Evolutionary conservation across 1,140 invertebrate genomes (phyloP).

Genomic region (Apocrypta bakeri): DNA sequence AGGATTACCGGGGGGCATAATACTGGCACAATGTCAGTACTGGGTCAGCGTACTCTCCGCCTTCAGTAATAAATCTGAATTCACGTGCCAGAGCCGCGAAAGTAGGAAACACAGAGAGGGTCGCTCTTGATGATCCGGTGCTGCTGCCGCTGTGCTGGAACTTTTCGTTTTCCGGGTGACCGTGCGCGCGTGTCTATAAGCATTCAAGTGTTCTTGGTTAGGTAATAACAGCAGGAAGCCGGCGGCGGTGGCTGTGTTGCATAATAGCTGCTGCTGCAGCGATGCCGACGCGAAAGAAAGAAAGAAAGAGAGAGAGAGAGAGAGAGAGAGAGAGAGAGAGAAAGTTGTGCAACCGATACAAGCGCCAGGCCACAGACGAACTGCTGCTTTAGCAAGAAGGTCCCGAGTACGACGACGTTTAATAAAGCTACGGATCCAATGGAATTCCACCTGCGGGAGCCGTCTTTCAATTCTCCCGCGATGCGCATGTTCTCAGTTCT

Average conservation of each 20-base stretch:
- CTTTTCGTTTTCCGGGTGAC: slow-evolving; percentile 38
- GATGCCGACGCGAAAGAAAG: neutral
- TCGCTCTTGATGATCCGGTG: neutral
- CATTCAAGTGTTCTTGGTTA: slow-evolving; percentile 5
- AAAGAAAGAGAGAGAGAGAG: neutral
- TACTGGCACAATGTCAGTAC: too few relatives aligned
- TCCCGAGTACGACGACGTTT: too few relatives aligned
- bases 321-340: neutral
- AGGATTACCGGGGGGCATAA: too few relatives aligned
- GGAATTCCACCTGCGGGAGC: slow-evolving; percentile 22
- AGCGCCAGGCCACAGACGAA: neutral
- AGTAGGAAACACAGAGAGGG: neutral
- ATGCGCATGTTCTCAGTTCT: neutral
- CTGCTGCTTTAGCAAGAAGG: neutral
- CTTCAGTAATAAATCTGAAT: too few relatives aligned
- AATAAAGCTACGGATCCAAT: neutral
- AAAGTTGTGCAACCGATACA: slow-evolving; percentile 28
- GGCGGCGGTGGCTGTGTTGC: slow-evolving; percentile 14
- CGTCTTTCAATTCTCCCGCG: neutral
- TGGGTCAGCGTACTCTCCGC: too few relatives aligned
- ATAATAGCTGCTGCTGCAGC: slow-evolving; percentile 9
- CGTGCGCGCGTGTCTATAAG: neutral
- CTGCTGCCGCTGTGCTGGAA: neutral
- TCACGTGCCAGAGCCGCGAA: neutral
- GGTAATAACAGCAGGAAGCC: slow-evolving; percentile 41